phyloP scores from a whole-genome alignment of 2,113 vertebrate genomes.

The Chunga burmeisteri region DNA sequence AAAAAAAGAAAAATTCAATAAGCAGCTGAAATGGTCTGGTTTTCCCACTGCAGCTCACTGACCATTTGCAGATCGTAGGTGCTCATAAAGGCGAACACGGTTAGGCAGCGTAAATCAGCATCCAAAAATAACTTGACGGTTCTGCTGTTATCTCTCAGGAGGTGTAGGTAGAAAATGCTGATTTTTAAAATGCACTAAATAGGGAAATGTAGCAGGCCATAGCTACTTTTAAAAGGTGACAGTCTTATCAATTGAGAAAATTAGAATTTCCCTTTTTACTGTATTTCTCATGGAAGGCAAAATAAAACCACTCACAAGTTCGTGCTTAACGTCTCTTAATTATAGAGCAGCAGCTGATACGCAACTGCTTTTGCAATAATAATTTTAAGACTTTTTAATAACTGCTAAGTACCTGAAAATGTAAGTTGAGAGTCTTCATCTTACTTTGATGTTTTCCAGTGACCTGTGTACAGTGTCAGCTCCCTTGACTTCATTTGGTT shows the following conservation, averaged over 20 bases:
- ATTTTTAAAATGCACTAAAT: not conserved
- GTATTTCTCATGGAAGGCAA: not conserved
- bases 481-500: not conserved
- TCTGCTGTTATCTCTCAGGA: not conserved
- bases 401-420: not conserved
- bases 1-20: not conserved
- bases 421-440: not conserved
- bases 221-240: not conserved
- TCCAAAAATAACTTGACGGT: not conserved
- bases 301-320: not conserved
- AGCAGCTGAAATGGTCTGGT: not conserved
- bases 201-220: not conserved
- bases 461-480: not conserved
- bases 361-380: not conserved
- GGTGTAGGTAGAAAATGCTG: not conserved
- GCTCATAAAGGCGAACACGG: not conserved
- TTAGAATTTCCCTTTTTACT: not conserved
- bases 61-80: not conserved
- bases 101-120: not conserved
- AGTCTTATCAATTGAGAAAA: not conserved
- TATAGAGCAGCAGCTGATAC: not conserved
- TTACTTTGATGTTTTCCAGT: not conserved
- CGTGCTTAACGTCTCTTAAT: not conserved
- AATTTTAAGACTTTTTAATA: not conserved
- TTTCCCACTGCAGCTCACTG: not conserved